Percentiles rank a stretch among this genome's conserved stretches.
phyloP scores from a whole-genome alignment of 2,888 invertebrate genomes.

The Cordilura impudica region DNA sequence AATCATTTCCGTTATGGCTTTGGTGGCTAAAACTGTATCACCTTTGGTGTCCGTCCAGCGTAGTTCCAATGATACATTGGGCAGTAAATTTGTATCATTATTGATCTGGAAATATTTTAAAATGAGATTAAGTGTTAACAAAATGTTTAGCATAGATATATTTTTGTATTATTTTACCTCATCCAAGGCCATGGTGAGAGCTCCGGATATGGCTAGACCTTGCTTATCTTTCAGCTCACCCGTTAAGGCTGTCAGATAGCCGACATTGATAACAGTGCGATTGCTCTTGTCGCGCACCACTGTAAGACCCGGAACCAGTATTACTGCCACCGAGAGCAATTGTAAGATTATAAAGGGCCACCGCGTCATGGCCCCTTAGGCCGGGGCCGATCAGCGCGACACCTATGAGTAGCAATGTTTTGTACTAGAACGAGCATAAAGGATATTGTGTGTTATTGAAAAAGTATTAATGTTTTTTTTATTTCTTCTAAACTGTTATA shows the following conservation, averaged over 20 bases:
- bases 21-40: slow-evolving; percentile 90
- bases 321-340: slow-evolving; percentile 83
- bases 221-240: slow-evolving; percentile 88
- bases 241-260: slow-evolving; percentile 90
- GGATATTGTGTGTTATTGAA: slow-evolving; percentile 3
- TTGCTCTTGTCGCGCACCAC: slow-evolving; percentile 76
- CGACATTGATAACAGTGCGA: slow-evolving; percentile 84
- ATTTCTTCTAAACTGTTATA: too few relatives aligned
- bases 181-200: slow-evolving; percentile 91
- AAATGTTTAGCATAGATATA: too few relatives aligned
- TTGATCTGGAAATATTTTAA: slow-evolving; percentile 81
- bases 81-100: slow-evolving; percentile 83
- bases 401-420: slow-evolving; percentile 79
- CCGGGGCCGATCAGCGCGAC: slow-evolving; percentile 83
- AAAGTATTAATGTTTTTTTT: slow-evolving; percentile 8
- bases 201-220: slow-evolving; percentile 93
- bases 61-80: slow-evolving; percentile 85
- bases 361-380: slow-evolving; percentile 79
- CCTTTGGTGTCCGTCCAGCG: slow-evolving; percentile 92
- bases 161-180: slow-evolving; percentile 84
- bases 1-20: slow-evolving; percentile 92
- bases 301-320: slow-evolving; percentile 78
- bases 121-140: too few relatives aligned
- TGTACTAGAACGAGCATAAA: slow-evolving; percentile 71
- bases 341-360: slow-evolving; percentile 81